These are phyloP conservation scores for Botia kubotai DNA, from an alignment of 2,797 vertebrate genomes.

Conservation along the genomic window DNA sequence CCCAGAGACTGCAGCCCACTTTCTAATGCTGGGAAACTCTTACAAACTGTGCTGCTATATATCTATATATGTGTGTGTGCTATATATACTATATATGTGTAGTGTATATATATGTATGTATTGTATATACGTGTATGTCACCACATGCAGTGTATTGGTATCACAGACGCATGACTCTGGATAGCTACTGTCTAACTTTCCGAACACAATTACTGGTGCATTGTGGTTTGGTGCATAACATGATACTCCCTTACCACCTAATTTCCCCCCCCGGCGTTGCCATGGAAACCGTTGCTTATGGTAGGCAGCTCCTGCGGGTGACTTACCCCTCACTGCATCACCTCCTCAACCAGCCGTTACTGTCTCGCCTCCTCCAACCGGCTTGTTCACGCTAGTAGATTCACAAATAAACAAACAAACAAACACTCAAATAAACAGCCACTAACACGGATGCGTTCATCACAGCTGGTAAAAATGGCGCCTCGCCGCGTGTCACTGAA, in stretches of 20 bases:
- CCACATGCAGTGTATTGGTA: neutral
- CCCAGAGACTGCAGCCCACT: slow-evolving; percentile 31
- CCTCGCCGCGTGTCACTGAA: neutral
- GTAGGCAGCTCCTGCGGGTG: slow-evolving; percentile 50
- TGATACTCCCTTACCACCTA: slow-evolving; percentile 48
- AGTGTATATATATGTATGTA: neutral
- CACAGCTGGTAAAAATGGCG: neutral
- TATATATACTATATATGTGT: neutral
- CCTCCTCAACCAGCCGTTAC: slow-evolving; percentile 48
- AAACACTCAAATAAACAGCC: neutral
- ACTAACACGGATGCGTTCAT: slow-evolving; percentile 16
- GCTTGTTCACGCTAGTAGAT: slow-evolving; percentile 45
- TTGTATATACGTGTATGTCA: neutral
- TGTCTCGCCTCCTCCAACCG: slow-evolving; percentile 38
- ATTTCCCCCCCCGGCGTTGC: slow-evolving; percentile 61
- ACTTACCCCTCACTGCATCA: slow-evolving; percentile 51
- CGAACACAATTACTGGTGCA: slow-evolving; percentile 51
- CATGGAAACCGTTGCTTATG: slow-evolving; percentile 63
- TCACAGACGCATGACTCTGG: neutral
- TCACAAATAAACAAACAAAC: slow-evolving; percentile 43
- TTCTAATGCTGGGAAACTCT: slow-evolving; percentile 20
- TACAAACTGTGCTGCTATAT: slow-evolving; percentile 16
- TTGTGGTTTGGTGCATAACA: slow-evolving; percentile 43
- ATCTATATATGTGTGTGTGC: neutral
- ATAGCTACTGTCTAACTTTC: slow-evolving; percentile 23